Evolutionary conservation across 1,140 invertebrate species (phyloP).

Genomic region (Zaprionus gabonicus): DNA sequence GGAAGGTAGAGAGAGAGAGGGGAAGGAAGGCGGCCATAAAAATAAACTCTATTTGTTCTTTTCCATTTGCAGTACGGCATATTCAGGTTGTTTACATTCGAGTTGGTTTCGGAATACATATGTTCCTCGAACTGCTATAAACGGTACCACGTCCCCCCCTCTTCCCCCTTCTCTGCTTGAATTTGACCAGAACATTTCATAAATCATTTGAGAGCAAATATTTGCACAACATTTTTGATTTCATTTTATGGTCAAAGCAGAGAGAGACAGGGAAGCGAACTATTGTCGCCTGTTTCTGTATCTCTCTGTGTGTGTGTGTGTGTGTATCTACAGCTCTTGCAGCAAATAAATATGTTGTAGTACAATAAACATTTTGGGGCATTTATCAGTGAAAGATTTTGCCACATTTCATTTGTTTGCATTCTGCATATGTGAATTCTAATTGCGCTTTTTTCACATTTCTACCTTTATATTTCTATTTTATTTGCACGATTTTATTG

Average conservation of each 20-base stretch:
- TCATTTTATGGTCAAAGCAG: conserved; percentile 59
- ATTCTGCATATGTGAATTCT: conserved; percentile 14
- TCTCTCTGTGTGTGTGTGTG: conserved; percentile 28
- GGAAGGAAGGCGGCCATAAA: conserved; percentile 40
- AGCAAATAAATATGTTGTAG: conserved; percentile 65
- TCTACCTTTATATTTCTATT: conserved; percentile 18
- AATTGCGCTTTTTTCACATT: conserved; percentile 25
- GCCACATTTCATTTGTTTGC: conserved; percentile 55
- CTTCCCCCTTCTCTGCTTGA: background rate
- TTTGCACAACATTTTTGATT: conserved; percentile 72
- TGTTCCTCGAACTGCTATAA: background rate
- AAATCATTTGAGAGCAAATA: conserved; percentile 62
- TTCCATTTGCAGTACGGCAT: conserved; percentile 42
- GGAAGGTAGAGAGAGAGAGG: background rate
- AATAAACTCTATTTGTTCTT: conserved; percentile 74
- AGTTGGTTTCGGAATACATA: conserved; percentile 38
- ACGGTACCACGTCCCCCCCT: background rate
- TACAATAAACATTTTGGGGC: conserved; percentile 60
- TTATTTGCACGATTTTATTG: conserved; percentile 13
- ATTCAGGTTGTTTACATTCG: conserved; percentile 56
- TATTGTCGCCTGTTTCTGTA: conserved; percentile 47
- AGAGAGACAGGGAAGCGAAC: background rate
- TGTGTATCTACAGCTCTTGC: conserved; percentile 13
- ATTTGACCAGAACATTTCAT: conserved; percentile 46
- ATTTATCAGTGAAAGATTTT: conserved; percentile 64